Base-by-base conservation (phyloP, 2,113 vertebrate species). In the Tragelaphus imberbis region DNA sequence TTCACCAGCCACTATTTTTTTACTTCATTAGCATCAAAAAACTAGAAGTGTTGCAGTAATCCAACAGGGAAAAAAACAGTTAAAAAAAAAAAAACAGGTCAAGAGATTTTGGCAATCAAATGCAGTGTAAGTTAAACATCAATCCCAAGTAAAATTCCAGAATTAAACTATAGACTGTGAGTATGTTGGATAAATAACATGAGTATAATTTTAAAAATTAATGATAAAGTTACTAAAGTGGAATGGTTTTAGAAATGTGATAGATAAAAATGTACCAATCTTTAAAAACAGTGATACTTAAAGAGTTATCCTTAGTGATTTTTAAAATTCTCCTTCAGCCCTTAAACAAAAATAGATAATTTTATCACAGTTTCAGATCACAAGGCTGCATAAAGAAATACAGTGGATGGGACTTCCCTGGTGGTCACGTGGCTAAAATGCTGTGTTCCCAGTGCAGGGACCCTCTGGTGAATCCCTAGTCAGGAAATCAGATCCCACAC, bases 311-410 rank as follows among this genome's bases (percentile, higher is more conserved):
- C 79, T 51, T 30, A 77, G 3, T 87, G 14, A 96, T 80, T 94
- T 95, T 55, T 90, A 90, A 15, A 63, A 84, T 55, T 84, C 7
- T 63, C 7, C n/a, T 30, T 94, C 7, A 85, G 16, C n/a, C 4
- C 25, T 93, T 92, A 33, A 87, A 82, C 25, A 89, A 97, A 49
- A 14, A 68, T 15, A 75, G 9, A 56, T 5, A 75, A 51, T 89
- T 84, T 81, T 95, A 65, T 88, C 17, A 89, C 9, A 77, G 84
- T 92, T 95, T 81, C 28, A 75, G 25, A 40, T 94, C 40, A 40
- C 19, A 90, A 88, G 12, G 14, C n/a, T 94, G 9, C 5, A 61
- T 68, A 80, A 92, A 79, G 68, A 88, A 91, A 92, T 71, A 81
- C 28, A 81, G 12, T 21, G 47, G 79, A 51, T 51, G 23, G 23